A percentile compares a stretch with the other conserved stretches of the same genome.
Evolutionary conservation across 2,797 vertebrate species (phyloP).

Genomic region (Sebastes matsubarae): DNA sequence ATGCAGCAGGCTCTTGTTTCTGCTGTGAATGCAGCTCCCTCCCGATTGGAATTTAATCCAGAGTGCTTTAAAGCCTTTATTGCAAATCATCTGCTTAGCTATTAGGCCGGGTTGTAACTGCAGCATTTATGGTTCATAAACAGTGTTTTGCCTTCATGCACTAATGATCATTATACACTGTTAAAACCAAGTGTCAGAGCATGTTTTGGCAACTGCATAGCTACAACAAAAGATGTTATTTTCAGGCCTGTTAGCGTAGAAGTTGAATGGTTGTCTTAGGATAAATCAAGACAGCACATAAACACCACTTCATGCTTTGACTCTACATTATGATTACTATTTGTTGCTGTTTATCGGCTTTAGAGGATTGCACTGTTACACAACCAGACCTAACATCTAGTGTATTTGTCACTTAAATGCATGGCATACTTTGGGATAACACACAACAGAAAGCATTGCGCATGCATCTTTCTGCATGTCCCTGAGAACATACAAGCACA

Average conservation of each 20-base stretch:
- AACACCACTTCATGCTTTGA: neutral
- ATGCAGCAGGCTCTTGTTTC: slow-evolving; percentile 44
- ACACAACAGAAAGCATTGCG: slow-evolving; percentile 1
- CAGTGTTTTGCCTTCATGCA: slow-evolving; percentile 62
- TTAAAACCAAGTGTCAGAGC: slow-evolving; percentile 49
- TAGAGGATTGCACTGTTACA: neutral
- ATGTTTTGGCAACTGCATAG: slow-evolving; percentile 21
- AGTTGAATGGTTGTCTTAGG: neutral
- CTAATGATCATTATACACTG: slow-evolving; percentile 66
- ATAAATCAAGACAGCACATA: neutral
- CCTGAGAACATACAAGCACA: neutral
- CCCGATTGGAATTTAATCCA: slow-evolving; percentile 61
- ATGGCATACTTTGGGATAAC: slow-evolving; percentile 25
- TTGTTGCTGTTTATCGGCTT: neutral
- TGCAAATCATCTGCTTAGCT: slow-evolving; percentile 66
- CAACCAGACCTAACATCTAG: neutral
- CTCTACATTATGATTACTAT: neutral
- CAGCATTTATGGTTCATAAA: slow-evolving; percentile 70
- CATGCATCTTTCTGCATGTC: neutral
- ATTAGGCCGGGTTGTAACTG: slow-evolving; percentile 53
- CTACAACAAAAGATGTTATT: slow-evolving; percentile 8
- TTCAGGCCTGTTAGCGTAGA: neutral
- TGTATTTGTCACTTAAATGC: slow-evolving; percentile 12
- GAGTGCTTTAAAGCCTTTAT: slow-evolving; percentile 64
- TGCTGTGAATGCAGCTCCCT: slow-evolving; percentile 51